phyloP scores from a whole-genome alignment of 2,113 vertebrate genomes.

The Gobiocypris rarus region DNA sequence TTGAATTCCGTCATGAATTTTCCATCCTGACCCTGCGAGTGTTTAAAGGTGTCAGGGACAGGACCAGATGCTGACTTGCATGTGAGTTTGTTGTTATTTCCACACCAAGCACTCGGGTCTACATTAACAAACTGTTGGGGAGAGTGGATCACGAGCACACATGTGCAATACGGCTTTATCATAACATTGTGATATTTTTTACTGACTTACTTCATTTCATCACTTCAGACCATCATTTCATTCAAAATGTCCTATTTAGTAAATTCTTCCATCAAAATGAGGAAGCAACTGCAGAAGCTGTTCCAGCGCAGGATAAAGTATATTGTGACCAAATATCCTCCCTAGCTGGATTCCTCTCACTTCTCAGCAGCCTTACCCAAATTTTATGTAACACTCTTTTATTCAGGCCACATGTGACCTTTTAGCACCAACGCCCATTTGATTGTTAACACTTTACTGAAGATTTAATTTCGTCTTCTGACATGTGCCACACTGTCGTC shows the following conservation, averaged over 20 bases:
- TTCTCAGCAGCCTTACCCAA: background rate
- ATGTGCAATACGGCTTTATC: no score
- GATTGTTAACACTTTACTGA: background rate
- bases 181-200: no score
- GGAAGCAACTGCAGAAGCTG: background rate
- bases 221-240: background rate
- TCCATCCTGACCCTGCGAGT: background rate
- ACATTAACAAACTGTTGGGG: background rate
- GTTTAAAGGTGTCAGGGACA: background rate
- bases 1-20: constrained; percentile 24
- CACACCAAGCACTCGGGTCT: background rate
- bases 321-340: background rate
- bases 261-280: background rate
- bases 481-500: no score
- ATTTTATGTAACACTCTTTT: background rate
- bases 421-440: no score
- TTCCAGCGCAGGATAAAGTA: background rate
- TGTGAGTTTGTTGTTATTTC: constrained; percentile 25
- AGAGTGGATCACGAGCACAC: no score
- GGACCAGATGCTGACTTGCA: background rate
- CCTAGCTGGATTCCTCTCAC: no score
- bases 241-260: no score
- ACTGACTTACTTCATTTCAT: background rate
- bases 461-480: background rate
- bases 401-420: background rate